Base-by-base conservation (phyloP, 2,113 vertebrate species). In the Nothocercus julius region DNA sequence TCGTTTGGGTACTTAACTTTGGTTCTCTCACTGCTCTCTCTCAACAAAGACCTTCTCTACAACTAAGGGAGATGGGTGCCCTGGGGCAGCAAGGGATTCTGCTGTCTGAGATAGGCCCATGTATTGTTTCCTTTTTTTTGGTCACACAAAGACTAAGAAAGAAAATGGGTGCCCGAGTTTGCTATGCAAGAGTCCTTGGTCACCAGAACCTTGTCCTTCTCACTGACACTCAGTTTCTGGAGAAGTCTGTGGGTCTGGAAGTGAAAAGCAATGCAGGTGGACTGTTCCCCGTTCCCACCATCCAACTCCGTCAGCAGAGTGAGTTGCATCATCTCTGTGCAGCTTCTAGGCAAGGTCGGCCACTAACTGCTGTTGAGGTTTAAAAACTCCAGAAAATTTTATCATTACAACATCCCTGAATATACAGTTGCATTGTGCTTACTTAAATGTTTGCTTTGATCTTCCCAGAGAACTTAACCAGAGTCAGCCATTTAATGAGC, bases 361-460 rank as follows among this genome's bases (percentile, higher is more conserved):
- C 79, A 74, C 87, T 75, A 75, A 74, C 36, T 85, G 20, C 42
- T 80, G 53, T n/a, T 89, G 94, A 87, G 87, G 54, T 90, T 95
- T 90, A 91, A 83, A 45, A 85, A 85, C 68, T 53, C 18, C 72
- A 81, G 89, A 80, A 83, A 85, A 63, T 51, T 25, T 45, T 91
- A 12, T 87, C 68, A 20, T 95, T 94, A 32, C 82, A 58, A 85
- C 85, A 96, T 80, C 73, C 61, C 3, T 34, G 85, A 76, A 74
- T 30, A 38, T 74, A 85, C 81, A 70, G 45, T 47, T 91, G 56
- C n/a, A 5, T 70, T 87, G 89, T 59, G 68, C 80, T 92, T 61
- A 93, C 56, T 83, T 74, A 70, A 87, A 56, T 16, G 53, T 24
- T 95, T 1, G 1, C 90, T 95, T 95, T 94, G 90, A 97, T 95